Percentiles rank a stretch among this genome's conserved stretches.
Evolutionary conservation across 2,888 invertebrate genomes (phyloP).

Genomic region (Seladonia tumulorum): DNA sequence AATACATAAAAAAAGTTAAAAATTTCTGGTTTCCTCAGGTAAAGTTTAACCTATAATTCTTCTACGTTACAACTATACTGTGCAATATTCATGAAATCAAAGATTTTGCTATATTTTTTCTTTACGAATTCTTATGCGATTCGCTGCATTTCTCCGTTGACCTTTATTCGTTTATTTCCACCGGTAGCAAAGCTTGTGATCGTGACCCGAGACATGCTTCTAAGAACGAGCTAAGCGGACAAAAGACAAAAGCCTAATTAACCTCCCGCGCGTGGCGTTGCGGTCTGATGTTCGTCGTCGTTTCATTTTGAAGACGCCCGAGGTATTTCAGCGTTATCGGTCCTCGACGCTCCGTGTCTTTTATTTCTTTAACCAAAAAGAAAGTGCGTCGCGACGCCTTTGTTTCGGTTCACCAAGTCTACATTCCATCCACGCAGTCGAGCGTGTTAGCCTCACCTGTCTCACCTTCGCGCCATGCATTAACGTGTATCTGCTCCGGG

Average conservation of each 20-base stretch:
- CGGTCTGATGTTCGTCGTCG: constrained; percentile 2
- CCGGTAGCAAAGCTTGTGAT: background rate
- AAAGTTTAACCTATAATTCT: background rate
- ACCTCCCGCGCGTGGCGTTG: background rate
- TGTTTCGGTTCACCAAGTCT: constrained; percentile 63
- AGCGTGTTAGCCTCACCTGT: constrained; percentile 51
- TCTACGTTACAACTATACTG: background rate
- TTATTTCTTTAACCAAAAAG: constrained; percentile 49
- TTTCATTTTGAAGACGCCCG: background rate
- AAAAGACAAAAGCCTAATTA: constrained; percentile 27
- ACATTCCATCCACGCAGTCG: constrained; percentile 20
- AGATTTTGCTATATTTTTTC: no score
- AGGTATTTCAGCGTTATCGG: constrained; percentile 13
- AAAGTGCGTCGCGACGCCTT: constrained; percentile 63
- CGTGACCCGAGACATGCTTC: background rate
- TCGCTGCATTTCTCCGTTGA: background rate
- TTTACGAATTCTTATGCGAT: background rate
- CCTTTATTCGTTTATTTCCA: background rate
- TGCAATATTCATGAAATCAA: background rate
- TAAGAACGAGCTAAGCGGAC: background rate
- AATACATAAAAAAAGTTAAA: no score
- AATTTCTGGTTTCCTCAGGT: no score
- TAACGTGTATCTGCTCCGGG: constrained; percentile 50
- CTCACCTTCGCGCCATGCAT: constrained; percentile 52
- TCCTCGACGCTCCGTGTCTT: constrained; percentile 37